Evolutionary conservation across 2,888 invertebrate genomes (phyloP).

Genomic region (Osedax fenrisi): DNA sequence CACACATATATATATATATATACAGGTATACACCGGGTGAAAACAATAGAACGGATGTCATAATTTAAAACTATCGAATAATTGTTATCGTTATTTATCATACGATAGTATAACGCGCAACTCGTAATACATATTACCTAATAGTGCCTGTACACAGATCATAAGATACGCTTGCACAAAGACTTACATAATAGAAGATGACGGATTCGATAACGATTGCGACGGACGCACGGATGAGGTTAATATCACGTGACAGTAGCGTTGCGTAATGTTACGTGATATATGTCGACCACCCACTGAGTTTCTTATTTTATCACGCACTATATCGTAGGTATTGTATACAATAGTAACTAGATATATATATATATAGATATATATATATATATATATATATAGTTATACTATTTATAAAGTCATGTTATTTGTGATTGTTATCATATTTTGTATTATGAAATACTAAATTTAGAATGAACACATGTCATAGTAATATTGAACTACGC

Average conservation of each 20-base stretch:
- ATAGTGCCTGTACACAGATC: not conserved
- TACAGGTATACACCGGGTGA: not conserved
- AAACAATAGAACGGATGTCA: too few species aligned
- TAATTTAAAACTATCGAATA: too few species aligned
- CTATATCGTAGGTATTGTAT: not conserved
- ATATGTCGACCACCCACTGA: too few species aligned
- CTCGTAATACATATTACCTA: too few species aligned
- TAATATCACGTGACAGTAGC: not conserved
- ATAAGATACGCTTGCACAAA: conserved; percentile 20
- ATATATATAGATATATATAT: not conserved
- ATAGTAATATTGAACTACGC: too few species aligned
- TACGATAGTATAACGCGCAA: too few species aligned
- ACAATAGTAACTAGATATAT: not conserved
- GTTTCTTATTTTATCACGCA: not conserved
- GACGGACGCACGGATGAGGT: conserved; percentile 35
- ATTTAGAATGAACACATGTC: too few species aligned
- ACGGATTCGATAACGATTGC: conserved; percentile 36
- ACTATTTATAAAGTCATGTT: too few species aligned
- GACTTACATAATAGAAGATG: conserved; percentile 15
- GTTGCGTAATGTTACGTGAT: not conserved
- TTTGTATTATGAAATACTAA: too few species aligned
- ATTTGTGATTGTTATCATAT: too few species aligned
- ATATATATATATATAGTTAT: not conserved
- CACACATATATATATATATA: not conserved
- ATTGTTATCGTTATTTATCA: too few species aligned